These are phyloP conservation scores for Acestrorhynchus altus DNA, from an alignment of 2,797 vertebrate species.

Conservation along the genomic window DNA sequence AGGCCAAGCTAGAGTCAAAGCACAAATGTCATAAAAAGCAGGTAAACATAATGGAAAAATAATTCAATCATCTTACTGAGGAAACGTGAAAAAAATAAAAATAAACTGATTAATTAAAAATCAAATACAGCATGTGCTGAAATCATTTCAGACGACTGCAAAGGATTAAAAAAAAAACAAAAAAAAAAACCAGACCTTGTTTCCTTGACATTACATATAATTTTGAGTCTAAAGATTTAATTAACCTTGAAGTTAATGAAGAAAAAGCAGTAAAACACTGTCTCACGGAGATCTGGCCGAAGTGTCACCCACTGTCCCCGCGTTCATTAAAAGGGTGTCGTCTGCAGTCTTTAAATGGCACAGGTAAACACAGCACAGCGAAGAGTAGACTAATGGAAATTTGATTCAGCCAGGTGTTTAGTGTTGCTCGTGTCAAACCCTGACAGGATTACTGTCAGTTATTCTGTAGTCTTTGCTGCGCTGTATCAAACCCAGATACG, in stretches of 20 bases:
- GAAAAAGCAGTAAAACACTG: background rate
- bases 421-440: constrained; percentile 30
- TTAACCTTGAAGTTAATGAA: background rate
- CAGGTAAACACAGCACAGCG: background rate
- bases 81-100: background rate
- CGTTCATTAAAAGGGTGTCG: background rate
- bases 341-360: constrained; percentile 4
- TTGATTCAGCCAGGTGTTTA: constrained; percentile 28
- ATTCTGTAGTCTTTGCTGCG: constrained; percentile 19
- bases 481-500: constrained; percentile 34
- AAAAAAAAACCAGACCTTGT: too few species aligned
- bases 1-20: background rate
- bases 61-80: background rate
- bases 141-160: background rate
- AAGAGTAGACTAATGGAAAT: background rate
- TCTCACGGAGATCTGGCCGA: background rate
- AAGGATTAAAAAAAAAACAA: background rate
- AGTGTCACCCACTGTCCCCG: background rate
- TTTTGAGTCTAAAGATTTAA: background rate
- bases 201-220: background rate
- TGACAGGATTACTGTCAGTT: constrained; percentile 51
- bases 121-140: background rate
- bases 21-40: background rate
- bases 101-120: background rate
- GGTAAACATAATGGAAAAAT: constrained; percentile 3